phyloP scores from a whole-genome alignment of 2,797 vertebrate genomes.

The Miichthys miiuy region DNA sequence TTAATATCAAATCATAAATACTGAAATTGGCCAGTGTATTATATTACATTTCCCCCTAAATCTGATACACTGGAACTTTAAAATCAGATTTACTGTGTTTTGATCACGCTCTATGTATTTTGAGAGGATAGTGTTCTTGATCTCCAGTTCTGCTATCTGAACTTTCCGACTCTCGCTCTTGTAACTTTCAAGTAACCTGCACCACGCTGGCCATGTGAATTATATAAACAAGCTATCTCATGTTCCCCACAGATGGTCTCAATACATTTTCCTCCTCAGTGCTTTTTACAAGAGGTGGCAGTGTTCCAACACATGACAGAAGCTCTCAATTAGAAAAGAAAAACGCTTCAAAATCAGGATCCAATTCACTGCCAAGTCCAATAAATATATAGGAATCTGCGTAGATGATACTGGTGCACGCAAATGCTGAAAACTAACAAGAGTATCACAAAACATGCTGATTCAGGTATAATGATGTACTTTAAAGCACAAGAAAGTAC shows the following conservation, averaged over 20 bases:
- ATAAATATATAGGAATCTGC: constrained; percentile 49
- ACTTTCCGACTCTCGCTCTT: background rate
- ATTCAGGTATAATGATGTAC: constrained; percentile 1
- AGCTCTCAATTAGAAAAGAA: constrained; percentile 60
- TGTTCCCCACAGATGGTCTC: constrained; percentile 61
- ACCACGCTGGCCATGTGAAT: background rate
- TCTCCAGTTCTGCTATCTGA: constrained; percentile 13
- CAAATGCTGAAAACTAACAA: background rate
- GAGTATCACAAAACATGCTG: background rate
- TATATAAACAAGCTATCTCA: constrained; percentile 43
- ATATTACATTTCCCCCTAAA: too few relatives aligned
- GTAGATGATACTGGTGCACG: constrained; percentile 24
- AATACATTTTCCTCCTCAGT: constrained; percentile 41
- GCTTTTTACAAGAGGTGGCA: constrained; percentile 66
- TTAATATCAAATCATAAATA: too few relatives aligned
- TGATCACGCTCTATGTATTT: constrained; percentile 1
- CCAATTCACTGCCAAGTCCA: constrained; percentile 37
- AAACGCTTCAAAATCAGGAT: constrained; percentile 32
- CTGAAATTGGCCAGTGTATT: too few relatives aligned
- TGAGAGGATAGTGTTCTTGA: constrained; percentile 10
- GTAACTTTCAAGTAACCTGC: constrained; percentile 5
- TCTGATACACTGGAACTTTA: constrained; percentile 4
- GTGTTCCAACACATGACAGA: constrained; percentile 58
- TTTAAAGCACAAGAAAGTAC: background rate
- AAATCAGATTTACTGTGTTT: constrained; percentile 10